A percentile compares a stretch with the other conserved stretches of the same genome.
Evolutionary conservation across 2,888 invertebrate genomes (phyloP).

Genomic region (Eucriotettix oculatus): DNA sequence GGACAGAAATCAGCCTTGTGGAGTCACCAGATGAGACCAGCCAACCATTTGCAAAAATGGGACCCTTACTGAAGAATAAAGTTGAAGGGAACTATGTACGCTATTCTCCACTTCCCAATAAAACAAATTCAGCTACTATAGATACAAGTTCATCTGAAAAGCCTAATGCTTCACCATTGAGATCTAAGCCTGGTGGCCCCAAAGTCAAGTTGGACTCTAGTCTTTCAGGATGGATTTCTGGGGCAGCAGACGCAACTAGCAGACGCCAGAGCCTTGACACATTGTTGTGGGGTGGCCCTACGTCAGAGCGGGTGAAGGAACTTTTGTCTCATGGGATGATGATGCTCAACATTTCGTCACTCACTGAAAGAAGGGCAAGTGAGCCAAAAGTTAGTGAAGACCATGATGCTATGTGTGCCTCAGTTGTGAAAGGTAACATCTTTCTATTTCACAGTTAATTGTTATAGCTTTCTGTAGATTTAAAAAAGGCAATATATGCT

Average conservation of each 20-base stretch:
- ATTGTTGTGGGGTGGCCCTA: constrained; percentile 47
- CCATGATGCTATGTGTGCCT: not conserved
- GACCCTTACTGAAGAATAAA: constrained; percentile 1
- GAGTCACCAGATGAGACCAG: constrained; percentile 27
- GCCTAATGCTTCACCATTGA: not conserved
- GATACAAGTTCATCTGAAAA: not conserved
- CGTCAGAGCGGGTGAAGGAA: constrained; percentile 59
- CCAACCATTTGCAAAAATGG: constrained; percentile 10
- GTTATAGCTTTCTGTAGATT: too few relatives aligned
- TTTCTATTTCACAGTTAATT: too few relatives aligned
- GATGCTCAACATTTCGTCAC: constrained; percentile 48
- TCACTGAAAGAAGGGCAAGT: constrained; percentile 57
- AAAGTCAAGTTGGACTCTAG: not conserved
- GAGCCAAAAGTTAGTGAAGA: constrained; percentile 32
- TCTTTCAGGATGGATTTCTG: not conserved
- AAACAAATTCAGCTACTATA: constrained; percentile 14
- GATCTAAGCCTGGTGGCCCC: not conserved
- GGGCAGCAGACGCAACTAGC: constrained; percentile 11
- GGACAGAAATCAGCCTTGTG: constrained; percentile 57
- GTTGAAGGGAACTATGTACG: constrained; percentile 4
- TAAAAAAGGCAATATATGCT: too few relatives aligned
- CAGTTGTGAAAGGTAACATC: not conserved
- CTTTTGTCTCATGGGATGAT: constrained; percentile 62
- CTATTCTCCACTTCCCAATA: constrained; percentile 2
- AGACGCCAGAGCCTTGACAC: constrained; percentile 62